phyloP scores from a whole-genome alignment of 2,113 vertebrate species.

The Carassius auratus region DNA sequence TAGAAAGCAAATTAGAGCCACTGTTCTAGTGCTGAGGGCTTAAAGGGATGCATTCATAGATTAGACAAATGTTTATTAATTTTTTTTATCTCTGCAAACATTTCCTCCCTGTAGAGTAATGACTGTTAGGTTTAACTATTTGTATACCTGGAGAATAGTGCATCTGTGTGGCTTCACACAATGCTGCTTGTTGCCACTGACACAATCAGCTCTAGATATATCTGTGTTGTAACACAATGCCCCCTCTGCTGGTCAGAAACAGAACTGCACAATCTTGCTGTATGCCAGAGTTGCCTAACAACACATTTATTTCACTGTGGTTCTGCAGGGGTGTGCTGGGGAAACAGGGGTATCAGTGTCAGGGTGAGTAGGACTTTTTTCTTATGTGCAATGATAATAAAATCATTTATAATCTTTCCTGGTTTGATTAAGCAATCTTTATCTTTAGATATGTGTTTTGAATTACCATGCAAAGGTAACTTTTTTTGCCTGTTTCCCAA shows the following conservation, averaged over 20 bases:
- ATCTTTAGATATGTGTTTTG: not conserved
- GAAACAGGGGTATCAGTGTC: conserved; percentile 99
- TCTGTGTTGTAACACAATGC: not conserved
- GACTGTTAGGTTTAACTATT: conserved; percentile 42
- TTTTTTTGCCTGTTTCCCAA: conserved; percentile 4
- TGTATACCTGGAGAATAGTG: conserved; percentile 45
- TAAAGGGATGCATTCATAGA: not conserved
- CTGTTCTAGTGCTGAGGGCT: not conserved
- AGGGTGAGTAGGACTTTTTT: conserved; percentile 83
- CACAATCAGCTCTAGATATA: not conserved
- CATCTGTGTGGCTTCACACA: conserved; percentile 39
- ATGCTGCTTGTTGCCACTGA: not conserved
- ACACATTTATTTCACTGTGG: conserved; percentile 59
- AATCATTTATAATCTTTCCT: not conserved
- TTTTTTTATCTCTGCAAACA: conserved; percentile 13
- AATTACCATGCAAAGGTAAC: not conserved
- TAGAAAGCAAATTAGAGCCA: not conserved
- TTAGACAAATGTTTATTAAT: conserved; percentile 25
- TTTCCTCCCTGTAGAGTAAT: not conserved
- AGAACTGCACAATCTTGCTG: not conserved
- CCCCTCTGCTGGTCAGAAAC: conserved; percentile 51
- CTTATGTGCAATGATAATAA: not conserved
- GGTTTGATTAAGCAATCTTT: not conserved
- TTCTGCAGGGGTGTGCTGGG: conserved; percentile 95
- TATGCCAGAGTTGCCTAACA: conserved; percentile 14